Evolutionary conservation across 53 echinoderm and acorn worm species (phyloP).

Genomic region (Hippasteria phrygiana): DNA sequence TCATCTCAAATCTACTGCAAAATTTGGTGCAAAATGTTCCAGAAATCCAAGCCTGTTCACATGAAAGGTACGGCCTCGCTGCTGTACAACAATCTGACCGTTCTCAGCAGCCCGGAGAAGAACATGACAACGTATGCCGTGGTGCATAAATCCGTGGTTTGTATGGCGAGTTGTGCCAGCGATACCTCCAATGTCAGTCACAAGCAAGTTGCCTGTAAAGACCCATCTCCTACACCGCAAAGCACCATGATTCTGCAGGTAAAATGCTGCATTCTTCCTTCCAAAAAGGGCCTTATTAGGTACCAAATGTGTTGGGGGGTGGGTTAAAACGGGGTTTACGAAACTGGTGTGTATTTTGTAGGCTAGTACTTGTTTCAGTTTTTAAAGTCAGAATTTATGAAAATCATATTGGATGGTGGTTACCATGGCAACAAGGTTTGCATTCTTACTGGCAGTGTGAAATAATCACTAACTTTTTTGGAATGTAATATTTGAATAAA

Average conservation of each 20-base stretch:
- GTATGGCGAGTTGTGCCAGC: slow-evolving; percentile 81
- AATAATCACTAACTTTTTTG: too few species aligned
- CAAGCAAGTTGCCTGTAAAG: slow-evolving; percentile 86
- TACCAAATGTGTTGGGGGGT: too few species aligned
- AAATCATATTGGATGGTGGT: slow-evolving; percentile 33
- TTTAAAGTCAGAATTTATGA: too few species aligned
- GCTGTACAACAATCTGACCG: slow-evolving; percentile 93
- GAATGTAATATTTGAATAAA: too few species aligned
- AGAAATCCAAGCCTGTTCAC: slow-evolving; percentile 89
- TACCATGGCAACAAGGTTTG: slow-evolving; percentile 20
- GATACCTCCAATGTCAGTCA: slow-evolving; percentile 71
- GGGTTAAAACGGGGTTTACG: too few species aligned
- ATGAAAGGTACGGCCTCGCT: slow-evolving; percentile 90
- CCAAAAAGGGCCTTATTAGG: too few species aligned
- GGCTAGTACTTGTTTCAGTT: too few species aligned
- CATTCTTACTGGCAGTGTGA: too few species aligned
- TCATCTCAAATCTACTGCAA: not conserved
- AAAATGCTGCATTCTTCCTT: not conserved
- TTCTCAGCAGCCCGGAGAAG: slow-evolving; percentile 82
- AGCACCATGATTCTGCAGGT: slow-evolving; percentile 88
- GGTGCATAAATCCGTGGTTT: slow-evolving; percentile 93
- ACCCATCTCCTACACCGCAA: slow-evolving; percentile 64
- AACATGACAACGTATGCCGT: slow-evolving; percentile 88
- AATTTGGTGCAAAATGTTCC: slow-evolving; percentile 76
- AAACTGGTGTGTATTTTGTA: too few species aligned